phyloP scores from a whole-genome alignment of 2,797 vertebrate genomes.

The Crypturellus tataupa region DNA sequence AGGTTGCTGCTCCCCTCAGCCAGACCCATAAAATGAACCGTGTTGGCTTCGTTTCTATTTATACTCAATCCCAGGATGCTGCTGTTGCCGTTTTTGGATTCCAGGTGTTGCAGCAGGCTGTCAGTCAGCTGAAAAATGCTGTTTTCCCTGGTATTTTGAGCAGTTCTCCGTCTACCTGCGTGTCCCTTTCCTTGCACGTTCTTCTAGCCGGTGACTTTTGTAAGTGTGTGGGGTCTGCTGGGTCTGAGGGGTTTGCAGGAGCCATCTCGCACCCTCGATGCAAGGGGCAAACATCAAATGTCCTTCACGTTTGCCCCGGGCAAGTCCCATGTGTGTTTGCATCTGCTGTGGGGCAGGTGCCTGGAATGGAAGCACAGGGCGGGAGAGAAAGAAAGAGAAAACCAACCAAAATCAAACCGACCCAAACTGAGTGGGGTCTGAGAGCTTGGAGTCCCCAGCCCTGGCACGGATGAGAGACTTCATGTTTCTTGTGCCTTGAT shows the following conservation, averaged over 20 bases:
- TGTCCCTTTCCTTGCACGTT: neutral
- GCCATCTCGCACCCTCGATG: neutral
- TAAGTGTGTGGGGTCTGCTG: neutral
- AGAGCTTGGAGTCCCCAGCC: neutral
- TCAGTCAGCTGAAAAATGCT: neutral
- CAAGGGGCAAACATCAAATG: neutral
- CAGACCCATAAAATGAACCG: neutral
- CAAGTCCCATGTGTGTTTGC: no score
- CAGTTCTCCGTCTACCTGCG: neutral
- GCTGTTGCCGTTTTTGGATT: neutral
- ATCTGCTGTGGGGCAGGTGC: no score
- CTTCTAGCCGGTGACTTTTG: neutral
- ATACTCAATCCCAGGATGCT: neutral
- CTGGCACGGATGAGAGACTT: neutral
- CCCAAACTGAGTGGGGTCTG: neutral
- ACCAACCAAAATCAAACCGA: neutral
- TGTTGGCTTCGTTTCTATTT: accelerated
- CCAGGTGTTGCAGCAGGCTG: neutral
- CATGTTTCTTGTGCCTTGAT: neutral
- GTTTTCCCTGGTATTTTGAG: neutral
- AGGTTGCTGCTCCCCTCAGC: neutral
- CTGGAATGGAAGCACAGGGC: no score
- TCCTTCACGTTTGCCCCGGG: neutral
- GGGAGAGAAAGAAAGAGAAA: no score
- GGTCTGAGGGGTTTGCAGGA: no score